Evolutionary conservation across 2,888 invertebrate species (phyloP).

Genomic region (Epirrhoe alternata): DNA sequence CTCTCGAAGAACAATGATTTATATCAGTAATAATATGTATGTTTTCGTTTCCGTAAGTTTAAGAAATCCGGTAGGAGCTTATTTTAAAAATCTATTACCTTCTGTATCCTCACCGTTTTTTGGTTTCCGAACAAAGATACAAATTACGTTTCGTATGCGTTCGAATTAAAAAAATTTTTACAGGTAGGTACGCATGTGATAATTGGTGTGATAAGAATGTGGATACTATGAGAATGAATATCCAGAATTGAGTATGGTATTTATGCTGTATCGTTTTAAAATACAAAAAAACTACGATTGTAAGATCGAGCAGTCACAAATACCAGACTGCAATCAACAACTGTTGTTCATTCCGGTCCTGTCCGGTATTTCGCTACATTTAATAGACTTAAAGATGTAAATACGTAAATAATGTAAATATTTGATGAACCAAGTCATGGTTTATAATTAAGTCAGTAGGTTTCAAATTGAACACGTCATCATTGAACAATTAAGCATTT

Average conservation of each 20-base stretch:
- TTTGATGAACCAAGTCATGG: constrained; percentile 29
- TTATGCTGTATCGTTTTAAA: background rate
- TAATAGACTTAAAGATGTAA: constrained; percentile 2
- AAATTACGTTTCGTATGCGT: no score
- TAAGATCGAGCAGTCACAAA: background rate
- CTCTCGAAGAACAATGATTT: constrained; percentile 17
- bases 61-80: no score
- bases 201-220: no score
- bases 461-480: constrained; percentile 43
- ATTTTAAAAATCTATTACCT: no score
- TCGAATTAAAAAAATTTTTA: no score
- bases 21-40: constrained; percentile 3
- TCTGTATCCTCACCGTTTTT: no score
- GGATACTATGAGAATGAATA: no score
- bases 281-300: background rate
- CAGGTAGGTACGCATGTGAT: no score
- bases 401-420: constrained; percentile 26
- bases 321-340: background rate
- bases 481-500: constrained; percentile 49
- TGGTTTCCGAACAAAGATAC: no score
- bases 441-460: constrained; percentile 37
- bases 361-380: background rate
- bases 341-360: background rate
- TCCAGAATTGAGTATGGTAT: no score
- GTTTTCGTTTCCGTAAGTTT: no score